Evolutionary conservation across 2,113 vertebrate species (phyloP).

Genomic region (sheep (Ovis aries)): ARS-UI_Ramb_v3.0 NC_056080.1:83623001-83623500

Average conservation of each 20-base stretch:
- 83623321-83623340: neutral
- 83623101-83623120: neutral
- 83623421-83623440: neutral
- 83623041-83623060: neutral
- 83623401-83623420: neutral
- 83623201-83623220: neutral
- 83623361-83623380: neutral
- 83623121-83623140: neutral
- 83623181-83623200: neutral
- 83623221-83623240: neutral
- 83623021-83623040: neutral
- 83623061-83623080: neutral
- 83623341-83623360: neutral
- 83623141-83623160: neutral
- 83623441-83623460: neutral
- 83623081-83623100: neutral
- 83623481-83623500: neutral
- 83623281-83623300: slow-evolving; percentile 4
- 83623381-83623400: neutral
- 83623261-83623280: neutral
- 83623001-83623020: neutral
- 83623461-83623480: neutral
- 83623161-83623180: neutral
- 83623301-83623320: neutral
- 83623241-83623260: neutral